Evolutionary conservation across 2,113 vertebrate species (phyloP).

Genomic region (Microcebus lehilahytsara): DNA sequence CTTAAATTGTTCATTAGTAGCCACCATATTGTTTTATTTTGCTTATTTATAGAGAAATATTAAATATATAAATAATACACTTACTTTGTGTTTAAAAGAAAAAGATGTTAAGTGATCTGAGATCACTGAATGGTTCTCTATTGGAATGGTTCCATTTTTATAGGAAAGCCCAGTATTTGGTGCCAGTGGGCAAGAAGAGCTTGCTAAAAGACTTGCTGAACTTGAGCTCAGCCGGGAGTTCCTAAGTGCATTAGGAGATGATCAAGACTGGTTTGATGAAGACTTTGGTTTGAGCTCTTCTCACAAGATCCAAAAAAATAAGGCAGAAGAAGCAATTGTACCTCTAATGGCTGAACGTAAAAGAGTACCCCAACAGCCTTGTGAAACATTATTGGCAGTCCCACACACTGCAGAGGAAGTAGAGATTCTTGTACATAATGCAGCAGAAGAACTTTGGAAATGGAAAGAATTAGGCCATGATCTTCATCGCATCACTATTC

Average conservation of each 20-base stretch:
- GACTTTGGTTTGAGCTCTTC: constrained; percentile 97
- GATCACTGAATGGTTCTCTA: neutral
- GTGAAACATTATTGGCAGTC: constrained; percentile 92
- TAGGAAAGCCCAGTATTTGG: constrained; percentile 95
- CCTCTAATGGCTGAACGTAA: constrained; percentile 86
- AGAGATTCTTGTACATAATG: constrained; percentile 90
- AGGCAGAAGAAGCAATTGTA: constrained; percentile 83
- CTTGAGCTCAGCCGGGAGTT: constrained; percentile 94
- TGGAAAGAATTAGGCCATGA: constrained; percentile 86
- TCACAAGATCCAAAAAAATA: constrained; percentile 88
- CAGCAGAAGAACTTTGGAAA: constrained; percentile 93
- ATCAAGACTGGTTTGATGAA: constrained; percentile 99
- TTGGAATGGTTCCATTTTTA: constrained; percentile 34
- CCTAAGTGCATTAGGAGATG: constrained; percentile 91
- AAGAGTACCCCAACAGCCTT: constrained; percentile 83
- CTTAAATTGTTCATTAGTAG: constrained; percentile 20
- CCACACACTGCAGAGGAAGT: constrained; percentile 91
- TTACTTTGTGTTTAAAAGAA: constrained; percentile 36
- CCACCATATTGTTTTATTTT: constrained; percentile 37
- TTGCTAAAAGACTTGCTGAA: constrained; percentile 94
- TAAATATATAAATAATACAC: constrained; percentile 41
- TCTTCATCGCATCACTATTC: constrained; percentile 80
- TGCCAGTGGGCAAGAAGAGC: constrained; percentile 92
- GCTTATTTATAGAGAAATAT: constrained; percentile 18
- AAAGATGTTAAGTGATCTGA: neutral